These are phyloP conservation scores for Chelonia mydas DNA, from an alignment of 2,797 vertebrate genomes.

Conservation along the genomic window DNA sequence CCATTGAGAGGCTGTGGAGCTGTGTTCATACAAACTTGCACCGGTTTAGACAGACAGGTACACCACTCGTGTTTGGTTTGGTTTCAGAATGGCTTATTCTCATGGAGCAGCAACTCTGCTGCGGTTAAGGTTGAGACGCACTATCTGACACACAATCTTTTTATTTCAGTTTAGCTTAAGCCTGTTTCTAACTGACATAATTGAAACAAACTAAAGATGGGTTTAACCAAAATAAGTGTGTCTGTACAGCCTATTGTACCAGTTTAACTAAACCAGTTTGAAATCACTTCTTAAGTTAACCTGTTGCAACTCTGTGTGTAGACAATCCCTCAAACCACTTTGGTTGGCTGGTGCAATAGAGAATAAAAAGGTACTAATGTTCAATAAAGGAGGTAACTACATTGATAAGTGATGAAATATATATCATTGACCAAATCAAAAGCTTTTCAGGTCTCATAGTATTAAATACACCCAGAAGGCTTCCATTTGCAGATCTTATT, in stretches of 20 bases:
- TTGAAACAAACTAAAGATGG: neutral
- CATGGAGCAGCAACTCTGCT: too few relatives aligned
- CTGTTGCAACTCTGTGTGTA: neutral
- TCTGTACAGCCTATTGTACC: fast-evolving
- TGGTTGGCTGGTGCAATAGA: neutral
- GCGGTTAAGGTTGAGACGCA: too few relatives aligned
- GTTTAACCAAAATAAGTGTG: neutral
- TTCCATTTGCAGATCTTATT: neutral
- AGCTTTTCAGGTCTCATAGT: neutral
- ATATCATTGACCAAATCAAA: neutral
- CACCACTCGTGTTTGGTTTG: too few relatives aligned
- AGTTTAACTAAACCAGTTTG: neutral
- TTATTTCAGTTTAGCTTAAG: too few relatives aligned
- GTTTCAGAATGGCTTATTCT: too few relatives aligned
- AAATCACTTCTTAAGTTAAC: fast-evolving
- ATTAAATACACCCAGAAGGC: neutral
- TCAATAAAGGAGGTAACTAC: neutral
- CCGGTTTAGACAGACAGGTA: too few relatives aligned
- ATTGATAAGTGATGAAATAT: fast-evolving
- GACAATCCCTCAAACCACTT: neutral
- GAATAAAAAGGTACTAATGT: neutral
- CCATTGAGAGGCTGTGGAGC: too few relatives aligned
- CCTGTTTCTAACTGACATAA: too few relatives aligned
- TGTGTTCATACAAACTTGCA: too few relatives aligned
- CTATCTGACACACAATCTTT: too few relatives aligned